Base-by-base conservation (phyloP, 2,113 vertebrate species). In the Saguinus midas region DNA sequence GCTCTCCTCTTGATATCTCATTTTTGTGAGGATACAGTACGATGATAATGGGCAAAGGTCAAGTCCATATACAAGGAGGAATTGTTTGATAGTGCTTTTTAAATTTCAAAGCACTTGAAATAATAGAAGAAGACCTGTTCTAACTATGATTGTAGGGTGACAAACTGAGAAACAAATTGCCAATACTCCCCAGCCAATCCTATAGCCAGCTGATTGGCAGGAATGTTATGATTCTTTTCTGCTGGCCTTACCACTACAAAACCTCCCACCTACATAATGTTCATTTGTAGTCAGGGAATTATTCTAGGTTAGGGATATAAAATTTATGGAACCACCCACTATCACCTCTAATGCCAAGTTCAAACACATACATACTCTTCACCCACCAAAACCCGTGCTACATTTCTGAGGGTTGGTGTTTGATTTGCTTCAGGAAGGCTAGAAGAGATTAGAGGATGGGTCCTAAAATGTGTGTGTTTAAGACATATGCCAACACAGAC, bases 61-160 rank as follows among this genome's bases (percentile, higher is more conserved):
- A 96, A 81, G 55, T 83, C 45, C 75, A 12, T 79, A 52, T 52
- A 13, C 45, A 92, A 66, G 20, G 29, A 93, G 18, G 48, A 81
- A 55, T 73, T 92, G 35, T 94, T 95, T 64, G 29, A 50, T 91
- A 83, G 55, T 76, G 8, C 32, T 66, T 55, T 84, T 73, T 95
- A 35, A 48, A 87, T 79, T 94, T 94, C 48, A 90, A 37, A 79
- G 35, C 32, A 27, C 32, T 78, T 57, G 86, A 27, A 94, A 81
- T 97, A 80, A 83, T 45, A 92, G 64, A 82, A 73, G 72, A 94
- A 94, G 43, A 85, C 45, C 25, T 93, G 20, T 91, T 82, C 48
- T 93, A 58, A 87, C 45, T 84, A 37, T 43, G 70, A 57, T 73
- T 87, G 1, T 94, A 80, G 16, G 32, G 27, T 91, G 50, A 90